Evolutionary conservation across 2,888 invertebrate species (phyloP).

Genomic region (Aporophyla nigra): DNA sequence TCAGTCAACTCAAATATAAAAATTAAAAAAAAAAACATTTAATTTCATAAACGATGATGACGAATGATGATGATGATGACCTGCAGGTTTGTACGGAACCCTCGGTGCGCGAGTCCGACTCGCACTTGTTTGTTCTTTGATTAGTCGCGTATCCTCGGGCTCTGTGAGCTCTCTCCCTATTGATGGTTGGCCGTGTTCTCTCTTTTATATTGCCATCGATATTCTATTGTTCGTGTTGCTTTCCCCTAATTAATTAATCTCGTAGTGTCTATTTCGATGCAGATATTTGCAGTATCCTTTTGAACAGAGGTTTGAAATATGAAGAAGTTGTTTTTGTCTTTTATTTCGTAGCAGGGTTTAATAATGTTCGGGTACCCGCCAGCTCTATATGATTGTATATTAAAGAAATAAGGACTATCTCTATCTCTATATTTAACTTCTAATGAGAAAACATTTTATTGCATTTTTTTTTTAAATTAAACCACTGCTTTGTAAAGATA

Average conservation of each 20-base stretch:
- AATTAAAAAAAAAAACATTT: no score
- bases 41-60: no score
- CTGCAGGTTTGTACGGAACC: no score
- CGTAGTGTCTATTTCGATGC: not conserved
- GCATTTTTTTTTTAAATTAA: not conserved
- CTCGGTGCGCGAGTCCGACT: no score
- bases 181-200: slow-evolving; percentile 1
- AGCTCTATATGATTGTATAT: no score
- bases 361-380: not conserved
- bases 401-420: not conserved
- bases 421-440: not conserved
- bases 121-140: slow-evolving; percentile 21
- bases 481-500: no score
- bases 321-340: not conserved
- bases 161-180: slow-evolving; percentile 1
- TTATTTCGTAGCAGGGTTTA: not conserved
- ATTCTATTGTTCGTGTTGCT: slow-evolving; percentile 17
- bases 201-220: slow-evolving; percentile 2
- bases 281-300: not conserved
- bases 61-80: no score
- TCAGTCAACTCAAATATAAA: no score
- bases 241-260: slow-evolving; percentile 3
- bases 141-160: slow-evolving; percentile 17
- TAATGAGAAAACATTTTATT: not conserved
- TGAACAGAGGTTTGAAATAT: not conserved